Evolutionary conservation across 2,797 vertebrate species (phyloP).

Genomic region (Balearica regulorum): DNA sequence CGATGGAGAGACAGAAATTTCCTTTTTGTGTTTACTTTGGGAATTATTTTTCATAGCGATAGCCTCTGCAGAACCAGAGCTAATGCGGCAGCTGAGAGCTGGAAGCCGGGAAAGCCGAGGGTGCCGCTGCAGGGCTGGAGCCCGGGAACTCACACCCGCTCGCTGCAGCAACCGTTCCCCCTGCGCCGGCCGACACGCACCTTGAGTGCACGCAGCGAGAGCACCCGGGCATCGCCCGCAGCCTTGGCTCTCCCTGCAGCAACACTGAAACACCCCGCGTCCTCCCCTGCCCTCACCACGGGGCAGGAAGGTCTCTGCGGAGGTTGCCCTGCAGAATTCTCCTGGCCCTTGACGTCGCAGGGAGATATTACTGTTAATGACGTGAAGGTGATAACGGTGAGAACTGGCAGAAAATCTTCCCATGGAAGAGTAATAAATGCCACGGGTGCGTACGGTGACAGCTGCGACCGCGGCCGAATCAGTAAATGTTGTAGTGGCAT

Average conservation of each 20-base stretch:
- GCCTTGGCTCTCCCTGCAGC: not conserved
- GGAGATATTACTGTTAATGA: not conserved
- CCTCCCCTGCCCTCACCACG: fast-evolving
- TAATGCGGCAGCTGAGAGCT: not conserved
- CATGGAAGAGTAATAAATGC: not conserved
- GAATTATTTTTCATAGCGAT: not conserved
- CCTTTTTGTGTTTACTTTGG: not conserved
- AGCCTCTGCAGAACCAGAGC: not conserved
- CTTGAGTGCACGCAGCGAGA: fast-evolving
- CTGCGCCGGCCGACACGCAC: fast-evolving
- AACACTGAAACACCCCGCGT: fast-evolving
- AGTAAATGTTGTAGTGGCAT: fast-evolving
- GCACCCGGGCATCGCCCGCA: not conserved
- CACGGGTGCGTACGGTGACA: not conserved
- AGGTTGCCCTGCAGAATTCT: not conserved
- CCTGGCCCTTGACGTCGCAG: fast-evolving
- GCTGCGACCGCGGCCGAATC: not conserved
- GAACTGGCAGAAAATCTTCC: not conserved
- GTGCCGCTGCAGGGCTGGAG: not conserved
- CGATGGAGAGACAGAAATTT: not conserved
- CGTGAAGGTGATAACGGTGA: fast-evolving
- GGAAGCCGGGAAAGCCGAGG: not conserved
- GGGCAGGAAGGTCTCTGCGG: not conserved
- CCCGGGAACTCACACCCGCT: fast-evolving
- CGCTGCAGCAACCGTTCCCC: fast-evolving